Evolutionary conservation across 2,113 vertebrate genomes (phyloP), one percentile per base, ranked within the genome.

Genomic region (Syngnathoides biaculeatus): DNA sequence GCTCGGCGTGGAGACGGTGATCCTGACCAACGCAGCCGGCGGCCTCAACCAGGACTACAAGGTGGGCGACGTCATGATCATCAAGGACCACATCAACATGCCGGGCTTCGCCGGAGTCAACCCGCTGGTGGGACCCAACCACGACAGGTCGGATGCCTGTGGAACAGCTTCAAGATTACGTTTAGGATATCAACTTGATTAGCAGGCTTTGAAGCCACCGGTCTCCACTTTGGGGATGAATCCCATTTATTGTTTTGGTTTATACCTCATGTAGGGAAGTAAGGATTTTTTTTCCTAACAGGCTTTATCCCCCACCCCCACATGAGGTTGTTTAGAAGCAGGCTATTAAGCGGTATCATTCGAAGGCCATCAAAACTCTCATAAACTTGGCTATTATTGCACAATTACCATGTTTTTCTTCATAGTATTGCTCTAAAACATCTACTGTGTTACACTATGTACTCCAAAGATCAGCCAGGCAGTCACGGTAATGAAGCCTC

Each of bases 1-100:
- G 27, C 74, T 98, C 71, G 95, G 95, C 0, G 95, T 98, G 77
- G 77, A 96, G 80, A 93, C 91, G 0, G 75, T 98, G 78, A 87
- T 98, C 82, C 84, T 98, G 73, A 98, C 96, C 67, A 98, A 98
- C 15, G 95, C 96, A 26, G 95, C 96, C 0, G 95, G 96, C 62
- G 95, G 95, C 1, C 89, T 98, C 47, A 98, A 96, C 81, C 92
- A 92, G 69, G 91, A 92, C 26, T 98, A 91, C 85, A 94, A 94
- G 22, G 95, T 95, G 40, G 96, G 96, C 2, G 96, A 98, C 75
- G 81, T 98, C 79, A 97, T 98, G 96, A 80, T 98, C 79, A 92
- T 98, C 43, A 93, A 92, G 72, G 96, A 98, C 83, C 96, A 98
- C 87, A 93, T 98, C 83, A 95, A 96, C 88, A 78, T 95, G 63